A percentile compares a stretch with the other conserved stretches of the same genome.
phyloP scores from a whole-genome alignment of 2,113 vertebrate species.

The Agapornis roseicollis region DNA sequence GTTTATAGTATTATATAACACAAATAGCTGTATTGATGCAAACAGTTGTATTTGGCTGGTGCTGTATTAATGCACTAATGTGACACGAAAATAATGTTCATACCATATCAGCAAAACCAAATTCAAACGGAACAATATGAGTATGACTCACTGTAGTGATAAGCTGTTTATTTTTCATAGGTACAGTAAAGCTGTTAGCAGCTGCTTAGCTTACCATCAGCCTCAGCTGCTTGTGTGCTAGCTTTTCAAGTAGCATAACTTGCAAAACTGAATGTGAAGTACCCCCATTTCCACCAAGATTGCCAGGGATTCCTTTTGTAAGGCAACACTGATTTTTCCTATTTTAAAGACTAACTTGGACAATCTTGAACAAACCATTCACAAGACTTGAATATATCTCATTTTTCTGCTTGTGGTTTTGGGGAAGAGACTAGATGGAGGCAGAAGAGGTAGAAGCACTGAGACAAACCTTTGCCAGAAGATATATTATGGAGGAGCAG shows the following conservation, averaged over 20 bases:
- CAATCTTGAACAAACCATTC: not conserved
- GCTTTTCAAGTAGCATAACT: not conserved
- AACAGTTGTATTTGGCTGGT: not conserved
- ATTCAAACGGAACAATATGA: not conserved
- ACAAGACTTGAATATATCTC: not conserved
- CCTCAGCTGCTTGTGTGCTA: not conserved
- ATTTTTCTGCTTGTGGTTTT: not conserved
- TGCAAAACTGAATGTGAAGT: not conserved
- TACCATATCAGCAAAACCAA: not conserved
- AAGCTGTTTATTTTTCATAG: constrained; percentile 6
- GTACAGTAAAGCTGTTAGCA: not conserved
- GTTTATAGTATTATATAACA: not conserved
- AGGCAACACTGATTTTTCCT: not conserved
- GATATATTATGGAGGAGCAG: not conserved
- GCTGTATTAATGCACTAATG: not conserved
- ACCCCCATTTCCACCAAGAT: not conserved
- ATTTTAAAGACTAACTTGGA: not conserved
- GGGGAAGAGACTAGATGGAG: not conserved
- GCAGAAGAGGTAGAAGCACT: not conserved
- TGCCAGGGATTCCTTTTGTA: not conserved
- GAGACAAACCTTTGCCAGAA: not conserved
- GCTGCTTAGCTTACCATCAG: not conserved
- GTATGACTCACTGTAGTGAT: not conserved
- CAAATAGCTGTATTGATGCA: not conserved
- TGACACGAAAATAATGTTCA: not conserved